Percentiles rank a stretch among this genome's conserved stretches.
phyloP scores from a whole-genome alignment of 2,113 vertebrate species.

The Laticauda colubrina region DNA sequence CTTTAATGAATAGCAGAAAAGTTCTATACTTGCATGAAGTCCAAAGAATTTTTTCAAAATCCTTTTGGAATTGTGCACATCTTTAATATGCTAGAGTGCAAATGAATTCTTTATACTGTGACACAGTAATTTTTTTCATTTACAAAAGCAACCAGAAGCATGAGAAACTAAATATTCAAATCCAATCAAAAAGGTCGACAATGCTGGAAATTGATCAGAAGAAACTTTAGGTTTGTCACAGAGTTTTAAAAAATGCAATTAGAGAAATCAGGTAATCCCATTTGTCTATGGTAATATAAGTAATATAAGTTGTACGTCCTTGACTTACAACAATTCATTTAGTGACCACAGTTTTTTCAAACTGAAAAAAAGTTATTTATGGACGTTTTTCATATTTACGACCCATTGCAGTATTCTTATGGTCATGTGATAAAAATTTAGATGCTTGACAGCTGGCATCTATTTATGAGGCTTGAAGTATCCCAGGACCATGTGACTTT shows the following conservation, averaged over 20 bases:
- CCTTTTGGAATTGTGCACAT: neutral
- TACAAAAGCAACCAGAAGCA: neutral
- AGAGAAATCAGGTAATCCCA: constrained; percentile 6
- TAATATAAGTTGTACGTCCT: no score
- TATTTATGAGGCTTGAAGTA: no score
- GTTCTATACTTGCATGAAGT: neutral
- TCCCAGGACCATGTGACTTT: no score
- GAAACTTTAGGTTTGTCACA: constrained; percentile 8
- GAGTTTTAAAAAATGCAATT: constrained; percentile 8
- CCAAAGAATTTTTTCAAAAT: neutral
- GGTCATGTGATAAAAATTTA: no score
- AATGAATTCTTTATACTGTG: neutral
- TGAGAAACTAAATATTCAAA: neutral
- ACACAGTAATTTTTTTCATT: neutral
- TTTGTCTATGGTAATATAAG: constrained; percentile 14
- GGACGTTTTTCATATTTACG: no score
- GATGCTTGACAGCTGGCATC: no score
- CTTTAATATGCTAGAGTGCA: neutral
- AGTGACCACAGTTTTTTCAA: no score
- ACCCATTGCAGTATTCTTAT: no score
- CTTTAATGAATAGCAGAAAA: neutral
- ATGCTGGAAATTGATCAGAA: neutral
- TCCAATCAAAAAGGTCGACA: neutral
- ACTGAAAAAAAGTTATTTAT: no score
- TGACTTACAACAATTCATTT: neutral